Evolutionary conservation across 1,140 invertebrate species (phyloP).

Genomic region (Pseudomyrmex dendroicus): DNA sequence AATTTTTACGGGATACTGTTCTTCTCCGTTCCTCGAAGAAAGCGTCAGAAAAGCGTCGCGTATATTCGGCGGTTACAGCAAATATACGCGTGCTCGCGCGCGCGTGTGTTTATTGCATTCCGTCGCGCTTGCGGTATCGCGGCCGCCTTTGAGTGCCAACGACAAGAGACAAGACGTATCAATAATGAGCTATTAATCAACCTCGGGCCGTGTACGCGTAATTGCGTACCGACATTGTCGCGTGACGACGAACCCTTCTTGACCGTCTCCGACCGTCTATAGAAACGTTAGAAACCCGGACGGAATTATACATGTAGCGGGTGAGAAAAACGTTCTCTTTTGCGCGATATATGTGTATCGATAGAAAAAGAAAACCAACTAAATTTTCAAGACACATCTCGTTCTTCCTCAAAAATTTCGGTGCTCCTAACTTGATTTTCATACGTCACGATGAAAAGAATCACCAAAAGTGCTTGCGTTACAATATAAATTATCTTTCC

Average conservation of each 20-base stretch:
- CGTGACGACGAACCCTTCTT: constrained; percentile 43
- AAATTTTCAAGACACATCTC: neutral
- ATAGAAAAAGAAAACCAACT: neutral
- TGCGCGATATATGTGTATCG: neutral
- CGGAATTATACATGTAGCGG: constrained; percentile 25
- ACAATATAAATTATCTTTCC: neutral
- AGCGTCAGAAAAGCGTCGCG: constrained; percentile 32
- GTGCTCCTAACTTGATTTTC: neutral
- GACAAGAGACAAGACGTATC: constrained; percentile 57
- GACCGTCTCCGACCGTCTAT: neutral
- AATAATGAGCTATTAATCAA: constrained; percentile 61
- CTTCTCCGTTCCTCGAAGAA: neutral
- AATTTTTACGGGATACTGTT: constrained; percentile 10
- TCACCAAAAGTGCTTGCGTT: neutral
- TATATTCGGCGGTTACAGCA: constrained; percentile 29
- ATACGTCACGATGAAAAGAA: neutral
- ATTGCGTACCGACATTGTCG: constrained; percentile 54
- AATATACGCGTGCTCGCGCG: neutral
- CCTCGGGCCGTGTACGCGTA: constrained; percentile 47
- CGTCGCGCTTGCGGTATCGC: constrained; percentile 38
- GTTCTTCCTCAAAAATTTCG: neutral
- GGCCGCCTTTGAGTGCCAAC: constrained; percentile 43
- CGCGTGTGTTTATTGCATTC: constrained; percentile 37
- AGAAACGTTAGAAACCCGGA: constrained; percentile 32
- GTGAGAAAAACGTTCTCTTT: constrained; percentile 31